phyloP scores from a whole-genome alignment of 2,888 invertebrate species.

The Scelioninae gen. 2 region DNA sequence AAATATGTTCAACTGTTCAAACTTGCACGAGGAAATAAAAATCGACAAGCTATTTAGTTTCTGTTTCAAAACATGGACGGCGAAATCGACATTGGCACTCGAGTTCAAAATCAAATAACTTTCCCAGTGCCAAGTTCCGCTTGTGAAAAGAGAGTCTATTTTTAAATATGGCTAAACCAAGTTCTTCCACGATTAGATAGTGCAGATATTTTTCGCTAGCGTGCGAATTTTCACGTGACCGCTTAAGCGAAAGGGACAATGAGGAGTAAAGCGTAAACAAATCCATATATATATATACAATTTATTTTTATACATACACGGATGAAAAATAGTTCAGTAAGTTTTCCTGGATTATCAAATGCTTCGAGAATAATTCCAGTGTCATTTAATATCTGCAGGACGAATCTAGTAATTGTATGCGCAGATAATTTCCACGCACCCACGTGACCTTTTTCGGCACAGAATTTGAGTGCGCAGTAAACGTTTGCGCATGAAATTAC shows the following conservation, averaged over 20 bases:
- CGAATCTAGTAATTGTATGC: neutral
- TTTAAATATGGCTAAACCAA: slow-evolving; percentile 37
- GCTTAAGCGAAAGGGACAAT: too few species aligned
- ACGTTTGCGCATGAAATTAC: too few species aligned
- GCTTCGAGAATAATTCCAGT: too few species aligned
- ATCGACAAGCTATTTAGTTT: slow-evolving; percentile 1
- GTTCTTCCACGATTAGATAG: neutral
- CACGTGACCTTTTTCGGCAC: too few species aligned
- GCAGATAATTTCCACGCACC: neutral
- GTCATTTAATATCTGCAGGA: too few species aligned
- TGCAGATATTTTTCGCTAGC: neutral
- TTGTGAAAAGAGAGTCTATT: slow-evolving; percentile 42
- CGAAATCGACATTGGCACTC: slow-evolving; percentile 48
- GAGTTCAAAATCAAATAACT: slow-evolving; percentile 58
- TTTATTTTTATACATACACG: slow-evolving; percentile 41
- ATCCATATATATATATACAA: slow-evolving; percentile 22
- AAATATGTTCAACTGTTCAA: neutral
- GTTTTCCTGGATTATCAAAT: too few species aligned
- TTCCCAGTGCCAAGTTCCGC: slow-evolving; percentile 54
- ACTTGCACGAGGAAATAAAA: slow-evolving; percentile 8
- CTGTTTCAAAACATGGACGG: slow-evolving; percentile 18
- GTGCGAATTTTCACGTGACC: neutral
- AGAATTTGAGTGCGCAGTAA: too few species aligned
- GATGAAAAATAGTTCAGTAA: too few species aligned
- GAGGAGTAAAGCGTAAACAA: neutral